A percentile compares a stretch with the other conserved stretches of the same genome.
These are phyloP conservation scores for Malurus alboscapulatus DNA, from an alignment of 2,113 vertebrate genomes.

Conservation along the genomic window DNA sequence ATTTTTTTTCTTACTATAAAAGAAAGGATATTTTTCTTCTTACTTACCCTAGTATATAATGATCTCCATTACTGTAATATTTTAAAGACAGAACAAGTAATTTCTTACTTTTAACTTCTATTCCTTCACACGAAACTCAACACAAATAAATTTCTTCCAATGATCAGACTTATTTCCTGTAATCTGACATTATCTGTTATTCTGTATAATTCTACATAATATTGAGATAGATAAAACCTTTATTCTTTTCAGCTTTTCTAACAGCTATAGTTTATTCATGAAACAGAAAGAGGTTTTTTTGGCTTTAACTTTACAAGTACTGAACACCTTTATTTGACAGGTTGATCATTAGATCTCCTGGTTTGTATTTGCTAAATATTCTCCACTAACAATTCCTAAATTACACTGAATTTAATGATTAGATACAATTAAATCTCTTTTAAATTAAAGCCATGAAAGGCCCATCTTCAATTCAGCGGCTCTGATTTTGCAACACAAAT, in stretches of 20 bases:
- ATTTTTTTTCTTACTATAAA: not conserved
- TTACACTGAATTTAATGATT: not conserved
- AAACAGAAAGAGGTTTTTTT: not conserved
- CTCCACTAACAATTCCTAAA: not conserved
- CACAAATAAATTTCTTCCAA: not conserved
- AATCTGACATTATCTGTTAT: not conserved
- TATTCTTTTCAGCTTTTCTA: not conserved
- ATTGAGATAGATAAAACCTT: not conserved
- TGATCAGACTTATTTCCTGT: not conserved
- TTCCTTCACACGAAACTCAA: not conserved
- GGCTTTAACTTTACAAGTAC: not conserved
- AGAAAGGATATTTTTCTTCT: not conserved
- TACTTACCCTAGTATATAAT: not conserved
- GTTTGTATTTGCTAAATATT: not conserved
- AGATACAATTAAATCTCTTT: not conserved
- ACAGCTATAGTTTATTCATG: not conserved
- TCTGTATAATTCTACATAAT: not conserved
- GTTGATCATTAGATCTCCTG: not conserved
- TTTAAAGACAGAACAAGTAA: not conserved
- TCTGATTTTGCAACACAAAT: slow-evolving; percentile 13
- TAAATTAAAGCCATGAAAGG: not conserved
- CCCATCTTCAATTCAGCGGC: not conserved
- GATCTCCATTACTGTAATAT: not conserved
- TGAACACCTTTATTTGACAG: not conserved
- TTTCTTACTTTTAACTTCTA: not conserved